Conservation (phyloP, 2,888 invertebrate species). For the Lycocerus yunnanus region DNA sequence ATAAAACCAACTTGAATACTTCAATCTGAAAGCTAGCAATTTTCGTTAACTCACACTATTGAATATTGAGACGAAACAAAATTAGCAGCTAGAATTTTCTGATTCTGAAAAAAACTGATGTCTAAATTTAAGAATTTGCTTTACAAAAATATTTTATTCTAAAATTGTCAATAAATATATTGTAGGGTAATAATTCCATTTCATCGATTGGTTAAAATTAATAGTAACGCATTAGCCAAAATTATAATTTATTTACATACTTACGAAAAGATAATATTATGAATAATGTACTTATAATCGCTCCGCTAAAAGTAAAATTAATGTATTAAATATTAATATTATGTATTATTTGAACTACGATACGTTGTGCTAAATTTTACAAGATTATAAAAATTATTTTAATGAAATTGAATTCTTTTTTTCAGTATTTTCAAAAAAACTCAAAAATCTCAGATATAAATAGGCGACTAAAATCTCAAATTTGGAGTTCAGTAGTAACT, state of each 20-base stretch:
- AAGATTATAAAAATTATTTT: not conserved
- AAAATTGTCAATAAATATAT: no score
- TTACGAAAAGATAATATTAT: not conserved
- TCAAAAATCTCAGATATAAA: slow-evolving; percentile 80
- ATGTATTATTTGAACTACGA: no score
- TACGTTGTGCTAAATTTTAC: not conserved
- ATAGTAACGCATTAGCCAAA: not conserved
- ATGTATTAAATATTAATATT: not conserved
- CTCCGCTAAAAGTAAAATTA: not conserved
- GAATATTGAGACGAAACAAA: no score
- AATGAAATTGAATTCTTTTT: slow-evolving; percentile 38
- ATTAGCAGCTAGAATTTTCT: no score
- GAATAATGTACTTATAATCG: not conserved
- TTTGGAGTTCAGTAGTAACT: slow-evolving; percentile 97
- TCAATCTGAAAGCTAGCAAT: no score
- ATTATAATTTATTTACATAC: not conserved
- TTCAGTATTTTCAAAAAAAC: slow-evolving; percentile 80
- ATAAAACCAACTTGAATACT: no score
- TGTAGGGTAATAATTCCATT: no score
- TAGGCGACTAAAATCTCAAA: slow-evolving; percentile 87
- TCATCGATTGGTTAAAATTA: not conserved
- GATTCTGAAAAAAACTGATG: no score
- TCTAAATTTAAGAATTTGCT: no score
- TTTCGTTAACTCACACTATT: no score
- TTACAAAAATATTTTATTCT: no score